These are phyloP conservation scores for Solea solea DNA, from an alignment of 2,113 vertebrate genomes.

Conservation along the genomic window DNA sequence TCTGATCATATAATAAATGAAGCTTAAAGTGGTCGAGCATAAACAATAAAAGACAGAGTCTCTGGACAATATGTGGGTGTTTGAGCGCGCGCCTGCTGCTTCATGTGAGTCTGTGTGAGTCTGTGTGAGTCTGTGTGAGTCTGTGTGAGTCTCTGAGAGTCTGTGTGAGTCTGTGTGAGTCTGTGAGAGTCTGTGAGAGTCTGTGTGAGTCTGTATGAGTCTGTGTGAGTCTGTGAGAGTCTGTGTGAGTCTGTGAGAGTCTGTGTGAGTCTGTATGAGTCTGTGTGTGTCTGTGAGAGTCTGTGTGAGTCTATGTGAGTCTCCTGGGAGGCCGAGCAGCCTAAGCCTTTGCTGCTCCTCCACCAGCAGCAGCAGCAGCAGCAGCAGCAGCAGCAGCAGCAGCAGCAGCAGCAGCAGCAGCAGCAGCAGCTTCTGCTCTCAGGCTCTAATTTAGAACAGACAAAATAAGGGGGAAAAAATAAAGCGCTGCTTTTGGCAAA, in stretches of 20 bases:
- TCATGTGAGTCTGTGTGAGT: constrained; percentile 50
- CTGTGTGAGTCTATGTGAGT: constrained; percentile 50
- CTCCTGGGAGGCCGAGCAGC: constrained; percentile 71
- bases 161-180: too few species aligned
- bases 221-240: constrained; percentile 47
- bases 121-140: constrained; percentile 45
- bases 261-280: constrained; percentile 52
- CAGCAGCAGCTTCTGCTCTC: constrained; percentile 37
- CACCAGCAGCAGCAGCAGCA: constrained; percentile 52
- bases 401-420: constrained; percentile 43
- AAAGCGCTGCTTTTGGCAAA: constrained; percentile 79
- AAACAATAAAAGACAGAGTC: constrained; percentile 41
- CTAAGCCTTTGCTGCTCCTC: constrained; percentile 53
- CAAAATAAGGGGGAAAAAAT: constrained; percentile 71
- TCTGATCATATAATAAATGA: constrained; percentile 70
- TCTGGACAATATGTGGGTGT: constrained; percentile 9
- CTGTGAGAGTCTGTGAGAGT: too few species aligned
- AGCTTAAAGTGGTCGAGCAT: constrained; percentile 50
- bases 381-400: constrained; percentile 15
- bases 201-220: constrained; percentile 52
- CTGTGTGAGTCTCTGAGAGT: too few species aligned
- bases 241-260: constrained; percentile 47
- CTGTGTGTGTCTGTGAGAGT: too few species aligned
- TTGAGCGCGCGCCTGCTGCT: constrained; percentile 27
- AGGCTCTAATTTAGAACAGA: constrained; percentile 79